These are phyloP conservation scores for Chelonus formosanus DNA, from an alignment of 2,888 invertebrate species.

Conservation along the genomic window DNA sequence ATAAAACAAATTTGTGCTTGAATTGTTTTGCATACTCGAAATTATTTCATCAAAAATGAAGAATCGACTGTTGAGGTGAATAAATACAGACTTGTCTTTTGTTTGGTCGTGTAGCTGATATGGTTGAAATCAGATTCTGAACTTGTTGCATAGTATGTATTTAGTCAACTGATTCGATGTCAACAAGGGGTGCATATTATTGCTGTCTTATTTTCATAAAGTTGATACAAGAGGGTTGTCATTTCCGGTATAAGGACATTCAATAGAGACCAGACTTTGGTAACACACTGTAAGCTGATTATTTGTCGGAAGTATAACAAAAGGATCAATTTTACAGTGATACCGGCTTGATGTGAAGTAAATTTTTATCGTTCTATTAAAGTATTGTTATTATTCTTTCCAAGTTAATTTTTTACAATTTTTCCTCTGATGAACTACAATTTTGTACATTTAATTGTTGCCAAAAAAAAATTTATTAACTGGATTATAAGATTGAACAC, in stretches of 20 bases:
- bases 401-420: too few species aligned
- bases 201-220: slow-evolving; percentile 41
- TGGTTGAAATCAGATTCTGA: slow-evolving; percentile 37
- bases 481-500: too few species aligned
- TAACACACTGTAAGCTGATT: slow-evolving; percentile 41
- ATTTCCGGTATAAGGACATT: slow-evolving; percentile 43
- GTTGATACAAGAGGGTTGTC: slow-evolving; percentile 40
- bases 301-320: slow-evolving; percentile 36
- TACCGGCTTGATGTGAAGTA: too few species aligned
- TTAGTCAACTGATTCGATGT: slow-evolving; percentile 38
- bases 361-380: too few species aligned
- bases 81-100: slow-evolving; percentile 4
- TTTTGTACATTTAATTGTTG: too few species aligned
- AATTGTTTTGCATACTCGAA: too few species aligned
- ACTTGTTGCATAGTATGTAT: slow-evolving; percentile 38
- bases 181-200: slow-evolving; percentile 45
- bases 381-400: too few species aligned
- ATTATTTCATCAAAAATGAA: neutral
- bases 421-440: too few species aligned
- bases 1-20: too few species aligned
- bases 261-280: slow-evolving; percentile 44
- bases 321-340: too few species aligned
- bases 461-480: too few species aligned
- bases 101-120: slow-evolving; percentile 27
- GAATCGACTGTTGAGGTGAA: neutral